Percentiles rank a stretch among this genome's conserved stretches.
Conservation (phyloP, 1,140 invertebrate species). For the Listronotus oregonensis region DNA sequence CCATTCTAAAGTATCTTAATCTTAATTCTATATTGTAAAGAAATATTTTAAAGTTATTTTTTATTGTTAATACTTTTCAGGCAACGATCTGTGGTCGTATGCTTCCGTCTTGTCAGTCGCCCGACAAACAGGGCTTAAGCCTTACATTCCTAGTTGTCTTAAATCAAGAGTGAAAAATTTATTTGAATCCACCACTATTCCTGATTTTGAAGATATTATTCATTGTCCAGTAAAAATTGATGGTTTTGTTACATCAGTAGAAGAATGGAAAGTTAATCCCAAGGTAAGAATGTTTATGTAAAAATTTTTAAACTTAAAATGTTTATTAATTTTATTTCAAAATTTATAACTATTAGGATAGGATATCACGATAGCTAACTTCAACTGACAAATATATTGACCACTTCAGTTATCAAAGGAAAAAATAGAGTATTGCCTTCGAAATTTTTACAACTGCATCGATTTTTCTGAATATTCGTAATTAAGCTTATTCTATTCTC, state of each 20-base stretch:
- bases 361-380: too few species aligned
- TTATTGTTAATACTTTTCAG: conserved; percentile 41
- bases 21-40: too few species aligned
- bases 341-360: too few species aligned
- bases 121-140: conserved; percentile 62
- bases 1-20: too few species aligned
- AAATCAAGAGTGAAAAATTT: conserved; percentile 59
- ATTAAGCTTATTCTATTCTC: too few species aligned
- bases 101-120: conserved; percentile 65
- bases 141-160: conserved; percentile 64
- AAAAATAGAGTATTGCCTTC: too few species aligned
- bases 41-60: too few species aligned
- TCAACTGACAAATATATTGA: too few species aligned
- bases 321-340: not conserved
- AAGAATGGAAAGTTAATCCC: conserved; percentile 63
- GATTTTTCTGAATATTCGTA: too few species aligned
- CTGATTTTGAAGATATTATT: conserved; percentile 62
- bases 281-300: conserved; percentile 44
- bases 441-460: too few species aligned
- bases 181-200: conserved; percentile 63
- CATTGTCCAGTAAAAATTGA: conserved; percentile 60
- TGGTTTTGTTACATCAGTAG: conserved; percentile 59
- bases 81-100: conserved; percentile 71
- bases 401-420: too few species aligned
- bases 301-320: not conserved